phyloP scores from a whole-genome alignment of 2,888 invertebrate species.

The Gryllus longicercus region DNA sequence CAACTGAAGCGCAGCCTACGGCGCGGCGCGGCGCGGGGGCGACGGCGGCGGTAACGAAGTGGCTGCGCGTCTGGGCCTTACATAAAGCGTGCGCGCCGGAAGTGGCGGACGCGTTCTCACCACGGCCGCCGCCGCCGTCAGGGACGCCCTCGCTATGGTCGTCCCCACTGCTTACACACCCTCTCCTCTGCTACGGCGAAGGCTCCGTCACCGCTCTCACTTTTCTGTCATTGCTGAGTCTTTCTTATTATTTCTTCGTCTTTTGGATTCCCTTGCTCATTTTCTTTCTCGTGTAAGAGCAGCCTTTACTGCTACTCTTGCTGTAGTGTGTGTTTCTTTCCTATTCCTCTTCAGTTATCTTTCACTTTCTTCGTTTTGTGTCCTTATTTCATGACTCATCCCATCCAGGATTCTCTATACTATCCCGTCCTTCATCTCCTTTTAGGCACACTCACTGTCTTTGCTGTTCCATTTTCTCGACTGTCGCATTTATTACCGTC shows the following conservation, averaged over 20 bases:
- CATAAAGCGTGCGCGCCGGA: not conserved
- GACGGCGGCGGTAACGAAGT: not conserved
- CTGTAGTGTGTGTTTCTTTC: too few relatives aligned
- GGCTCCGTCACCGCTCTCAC: not conserved
- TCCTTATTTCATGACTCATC: too few relatives aligned
- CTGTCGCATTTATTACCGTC: too few relatives aligned
- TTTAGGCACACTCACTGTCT: too few relatives aligned
- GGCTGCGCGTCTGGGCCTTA: not conserved
- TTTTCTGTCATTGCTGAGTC: not conserved
- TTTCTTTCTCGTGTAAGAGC: too few relatives aligned
- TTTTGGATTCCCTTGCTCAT: too few relatives aligned
- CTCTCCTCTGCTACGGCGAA: not conserved
- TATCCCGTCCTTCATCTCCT: too few relatives aligned
- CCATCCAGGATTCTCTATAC: too few relatives aligned
- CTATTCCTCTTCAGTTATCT: too few relatives aligned
- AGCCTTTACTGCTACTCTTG: too few relatives aligned
- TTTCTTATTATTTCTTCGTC: not conserved
- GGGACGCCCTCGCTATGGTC: not conserved
- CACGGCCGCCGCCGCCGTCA: not conserved
- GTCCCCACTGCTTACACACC: not conserved
- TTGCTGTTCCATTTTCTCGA: too few relatives aligned
- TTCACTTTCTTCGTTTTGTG: too few relatives aligned
- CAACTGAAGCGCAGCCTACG: not conserved
- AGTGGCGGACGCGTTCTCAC: slow-evolving; percentile 3
- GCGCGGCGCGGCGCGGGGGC: not conserved